A percentile compares a stretch with the other conserved stretches of the same genome.
These are phyloP conservation scores for Nemopilema nomurai DNA, from an alignment of 30 jellyfish, hydroid and myxozoan species.

Conservation along the genomic window DNA sequence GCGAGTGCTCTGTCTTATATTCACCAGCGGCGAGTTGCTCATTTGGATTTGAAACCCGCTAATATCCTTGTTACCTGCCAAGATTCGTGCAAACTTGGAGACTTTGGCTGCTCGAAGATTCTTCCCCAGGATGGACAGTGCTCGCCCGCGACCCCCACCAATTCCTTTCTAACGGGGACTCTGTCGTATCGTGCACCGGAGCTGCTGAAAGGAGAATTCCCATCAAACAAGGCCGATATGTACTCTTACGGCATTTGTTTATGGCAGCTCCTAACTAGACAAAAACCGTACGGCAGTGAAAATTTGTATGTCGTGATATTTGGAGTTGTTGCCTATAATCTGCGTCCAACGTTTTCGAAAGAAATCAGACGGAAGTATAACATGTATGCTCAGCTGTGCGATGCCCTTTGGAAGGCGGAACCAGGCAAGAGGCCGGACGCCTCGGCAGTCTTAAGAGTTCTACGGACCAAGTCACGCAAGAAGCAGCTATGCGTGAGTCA, in stretches of 20 bases:
- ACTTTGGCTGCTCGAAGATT: conserved; percentile 95
- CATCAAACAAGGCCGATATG: conserved; percentile 96
- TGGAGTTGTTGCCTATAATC: conserved; percentile 96
- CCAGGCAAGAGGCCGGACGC: conserved; percentile 93
- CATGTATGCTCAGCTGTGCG: conserved; percentile 77
- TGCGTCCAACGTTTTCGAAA: conserved; percentile 83
- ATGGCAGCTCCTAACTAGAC: conserved; percentile 97
- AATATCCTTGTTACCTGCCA: conserved; percentile 87
- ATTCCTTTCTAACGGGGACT: conserved; percentile 95
- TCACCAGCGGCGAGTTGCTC: conserved; percentile 91
- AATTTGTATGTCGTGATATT: conserved; percentile 93
- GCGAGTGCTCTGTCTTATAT: conserved; percentile 89
- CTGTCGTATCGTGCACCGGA: conserved; percentile 98
- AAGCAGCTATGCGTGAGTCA: conserved; percentile 26
- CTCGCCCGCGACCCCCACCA: conserved; percentile 99
- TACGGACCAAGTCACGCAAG: conserved; percentile 47
- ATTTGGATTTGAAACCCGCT: conserved; percentile 98
- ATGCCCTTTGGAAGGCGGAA: conserved; percentile 89
- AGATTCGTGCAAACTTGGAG: conserved; percentile 96
- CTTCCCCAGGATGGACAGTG: conserved; percentile 89
- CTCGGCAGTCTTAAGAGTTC: conserved; percentile 60
- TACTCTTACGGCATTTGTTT: conserved; percentile 95
- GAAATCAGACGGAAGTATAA: conserved; percentile 70
- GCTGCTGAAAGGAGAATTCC: conserved; percentile 92
- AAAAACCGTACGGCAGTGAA: conserved; percentile 95